Conservation (phyloP, 2,797 vertebrate species). For the Falco novaeseelandiae region DNA sequence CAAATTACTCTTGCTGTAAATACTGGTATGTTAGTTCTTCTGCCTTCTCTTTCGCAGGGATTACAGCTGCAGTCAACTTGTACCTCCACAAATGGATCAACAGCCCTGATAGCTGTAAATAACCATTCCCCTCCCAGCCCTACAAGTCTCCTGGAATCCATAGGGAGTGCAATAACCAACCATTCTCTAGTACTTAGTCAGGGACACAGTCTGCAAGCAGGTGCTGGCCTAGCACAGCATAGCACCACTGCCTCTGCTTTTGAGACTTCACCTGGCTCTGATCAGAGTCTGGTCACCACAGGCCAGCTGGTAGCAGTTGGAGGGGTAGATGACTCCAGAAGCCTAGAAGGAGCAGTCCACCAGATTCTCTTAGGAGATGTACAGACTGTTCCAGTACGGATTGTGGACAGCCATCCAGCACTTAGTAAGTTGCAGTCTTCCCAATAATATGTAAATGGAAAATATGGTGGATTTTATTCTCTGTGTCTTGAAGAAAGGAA, state of each 20-base stretch:
- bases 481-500: neutral
- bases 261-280: slow-evolving; percentile 36
- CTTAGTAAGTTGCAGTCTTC: slow-evolving; percentile 75
- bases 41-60: slow-evolving; percentile 71
- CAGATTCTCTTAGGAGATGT: slow-evolving; percentile 77
- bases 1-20: neutral
- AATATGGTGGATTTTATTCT: neutral
- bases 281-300: slow-evolving; percentile 64
- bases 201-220: slow-evolving; percentile 64
- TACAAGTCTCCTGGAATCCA: slow-evolving; percentile 63
- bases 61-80: slow-evolving; percentile 79
- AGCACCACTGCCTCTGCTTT: slow-evolving; percentile 14
- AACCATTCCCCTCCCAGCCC: slow-evolving; percentile 58
- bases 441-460: neutral
- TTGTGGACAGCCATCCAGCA: slow-evolving; percentile 68
- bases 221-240: slow-evolving; percentile 44
- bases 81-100: slow-evolving; percentile 69
- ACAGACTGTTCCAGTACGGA: slow-evolving; percentile 75
- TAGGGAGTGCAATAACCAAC: slow-evolving; percentile 41
- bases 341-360: slow-evolving; percentile 62
- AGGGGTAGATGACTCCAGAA: slow-evolving; percentile 56
- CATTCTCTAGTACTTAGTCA: slow-evolving; percentile 70
- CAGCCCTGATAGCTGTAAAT: slow-evolving; percentile 70
- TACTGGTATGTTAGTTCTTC: neutral
- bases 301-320: slow-evolving; percentile 74